Percentiles rank a stretch among this genome's conserved stretches.
Conservation (phyloP, 2,888 invertebrate species). For the Lochmaea crataegi region DNA sequence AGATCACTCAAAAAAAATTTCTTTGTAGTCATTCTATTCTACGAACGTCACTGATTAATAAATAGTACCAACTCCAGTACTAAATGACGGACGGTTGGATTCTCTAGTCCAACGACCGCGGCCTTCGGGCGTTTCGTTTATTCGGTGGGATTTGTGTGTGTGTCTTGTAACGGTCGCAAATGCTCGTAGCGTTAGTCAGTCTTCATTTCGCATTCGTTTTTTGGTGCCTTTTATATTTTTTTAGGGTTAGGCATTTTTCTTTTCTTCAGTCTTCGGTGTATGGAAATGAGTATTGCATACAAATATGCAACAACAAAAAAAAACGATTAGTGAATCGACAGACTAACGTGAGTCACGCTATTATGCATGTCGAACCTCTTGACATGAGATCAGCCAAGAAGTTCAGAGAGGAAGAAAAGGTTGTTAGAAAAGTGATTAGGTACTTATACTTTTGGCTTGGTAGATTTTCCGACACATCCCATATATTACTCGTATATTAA, state of each 20-base stretch:
- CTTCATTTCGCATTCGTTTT: slow-evolving; percentile 47
- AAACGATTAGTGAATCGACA: background rate
- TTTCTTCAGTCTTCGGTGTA: background rate
- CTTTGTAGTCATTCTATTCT: no score
- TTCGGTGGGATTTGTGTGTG: slow-evolving; percentile 20
- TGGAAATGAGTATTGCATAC: slow-evolving; percentile 6
- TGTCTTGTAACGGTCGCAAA: slow-evolving; percentile 45
- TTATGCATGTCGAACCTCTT: background rate
- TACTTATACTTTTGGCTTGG: no score
- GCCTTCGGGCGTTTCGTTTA: slow-evolving; percentile 31
- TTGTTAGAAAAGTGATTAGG: background rate
- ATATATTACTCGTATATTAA: no score
- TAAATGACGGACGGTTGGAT: slow-evolving; percentile 16
- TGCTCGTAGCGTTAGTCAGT: slow-evolving; percentile 48
- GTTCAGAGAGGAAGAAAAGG: background rate
- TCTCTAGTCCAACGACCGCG: slow-evolving; percentile 32
- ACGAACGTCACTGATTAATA: background rate
- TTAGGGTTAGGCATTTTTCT: background rate
- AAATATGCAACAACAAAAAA: background rate
- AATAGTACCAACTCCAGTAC: slow-evolving; percentile 3
- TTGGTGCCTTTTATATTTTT: slow-evolving; percentile 24
- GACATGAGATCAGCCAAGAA: background rate
- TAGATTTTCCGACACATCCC: no score
- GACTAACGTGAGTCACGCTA: slow-evolving; percentile 7
- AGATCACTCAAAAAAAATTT: no score